These are phyloP conservation scores for Leptura quadrifasciata DNA, from an alignment of 2,888 invertebrate species.

Conservation along the genomic window DNA sequence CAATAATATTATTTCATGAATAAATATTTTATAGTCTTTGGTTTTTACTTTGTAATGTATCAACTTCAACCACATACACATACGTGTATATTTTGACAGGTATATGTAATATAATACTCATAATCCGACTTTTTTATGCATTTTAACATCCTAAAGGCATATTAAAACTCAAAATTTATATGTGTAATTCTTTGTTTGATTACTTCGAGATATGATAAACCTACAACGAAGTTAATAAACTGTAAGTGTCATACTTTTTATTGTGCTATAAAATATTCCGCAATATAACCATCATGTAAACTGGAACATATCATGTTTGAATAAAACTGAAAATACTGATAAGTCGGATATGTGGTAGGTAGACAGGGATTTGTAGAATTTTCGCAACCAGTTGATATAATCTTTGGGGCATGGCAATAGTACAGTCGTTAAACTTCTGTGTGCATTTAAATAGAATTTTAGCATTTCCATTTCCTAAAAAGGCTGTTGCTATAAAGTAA, in stretches of 20 bases:
- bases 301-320: conserved; percentile 28
- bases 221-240: conserved; percentile 1
- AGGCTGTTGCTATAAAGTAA: too few relatives aligned
- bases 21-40: too few relatives aligned
- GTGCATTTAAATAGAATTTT: neutral
- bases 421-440: neutral
- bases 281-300: conserved; percentile 5
- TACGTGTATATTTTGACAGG: neutral
- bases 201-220: conserved; percentile 4
- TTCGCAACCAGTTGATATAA: conserved; percentile 37
- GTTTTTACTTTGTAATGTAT: too few relatives aligned
- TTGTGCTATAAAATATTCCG: conserved; percentile 3
- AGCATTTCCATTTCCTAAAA: too few relatives aligned
- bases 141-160: neutral
- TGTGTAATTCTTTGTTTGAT: neutral
- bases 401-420: conserved; percentile 3
- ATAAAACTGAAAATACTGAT: conserved; percentile 45
- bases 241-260: neutral
- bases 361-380: conserved; percentile 36
- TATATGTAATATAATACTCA: neutral
- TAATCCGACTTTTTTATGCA: neutral
- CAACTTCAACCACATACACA: too few relatives aligned
- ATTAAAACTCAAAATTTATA: neutral
- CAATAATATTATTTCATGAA: too few relatives aligned
- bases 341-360: conserved; percentile 40